Evolutionary conservation across 2,888 invertebrate genomes (phyloP), one percentile per base, ranked within the genome.

Genomic region (Pyralis farinalis): DNA sequence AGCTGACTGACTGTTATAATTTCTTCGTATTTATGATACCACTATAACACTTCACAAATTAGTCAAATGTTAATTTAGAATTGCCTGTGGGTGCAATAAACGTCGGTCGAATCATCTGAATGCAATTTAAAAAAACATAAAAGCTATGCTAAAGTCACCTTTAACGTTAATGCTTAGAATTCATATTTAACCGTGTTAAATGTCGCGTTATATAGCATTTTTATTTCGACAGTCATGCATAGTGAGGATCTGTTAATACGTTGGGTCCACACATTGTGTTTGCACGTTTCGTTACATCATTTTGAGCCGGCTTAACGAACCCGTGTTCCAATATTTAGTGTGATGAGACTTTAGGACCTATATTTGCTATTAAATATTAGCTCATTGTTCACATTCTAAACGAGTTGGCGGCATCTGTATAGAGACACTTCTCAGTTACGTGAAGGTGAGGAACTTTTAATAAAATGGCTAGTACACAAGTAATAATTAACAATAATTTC

Each of bases 61-160:
- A 87, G 87, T 83, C 79, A 75, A 80, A 84, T 78, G 86, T 84
- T 86, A 85, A 86, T 78, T 80, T 68, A 62, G 75, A 81, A 83
- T 79, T 76, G 73, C 79, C 71, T 66, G 64, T 75, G 81, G 78
- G 82, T 86, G 86, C 86, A 85, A 83, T 86, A 86, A 87, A 86
- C 81, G 80, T 62, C 70, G 69, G 65, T 70, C 73, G 67, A 66
- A 71, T 79, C 71, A 78, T 72, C 65, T 61, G 65, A 68, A 76
- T 83, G 79, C 80, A 80, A 67, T 76, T 77, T 63, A 57, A 63
- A 70, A 60, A 56, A 38, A 8, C 25, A 22, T 10, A n/a, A 6
- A 3, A 20, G n/a, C 12, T 25, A 37, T 10, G 0, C 4, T 9
- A 61, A 54, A 51, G 44, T 27, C 12, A 20, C 43, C 55, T 49